These are phyloP conservation scores for Rattus rattus DNA, from an alignment of 2,113 vertebrate species.

Conservation along the genomic window DNA sequence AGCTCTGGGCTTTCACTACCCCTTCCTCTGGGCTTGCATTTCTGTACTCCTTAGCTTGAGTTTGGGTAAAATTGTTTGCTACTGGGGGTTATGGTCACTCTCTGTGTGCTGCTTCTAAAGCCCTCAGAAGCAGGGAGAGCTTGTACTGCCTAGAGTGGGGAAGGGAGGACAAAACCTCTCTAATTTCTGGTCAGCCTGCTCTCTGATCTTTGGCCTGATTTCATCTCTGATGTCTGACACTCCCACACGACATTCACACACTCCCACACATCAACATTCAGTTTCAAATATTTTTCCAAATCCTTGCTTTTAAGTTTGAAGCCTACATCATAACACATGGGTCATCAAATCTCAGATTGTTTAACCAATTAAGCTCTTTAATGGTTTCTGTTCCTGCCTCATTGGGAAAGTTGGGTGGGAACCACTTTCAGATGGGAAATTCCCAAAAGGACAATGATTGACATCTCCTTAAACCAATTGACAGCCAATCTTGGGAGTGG, in stretches of 20 bases:
- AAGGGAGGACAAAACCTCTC: background rate
- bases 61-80: background rate
- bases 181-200: background rate
- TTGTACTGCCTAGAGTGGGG: background rate
- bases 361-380: background rate
- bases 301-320: background rate
- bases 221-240: background rate
- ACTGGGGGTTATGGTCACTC: background rate
- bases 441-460: background rate
- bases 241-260: background rate
- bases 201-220: background rate
- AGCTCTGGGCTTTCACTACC: background rate
- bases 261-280: no score
- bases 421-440: background rate
- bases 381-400: fast-evolving
- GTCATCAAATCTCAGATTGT: background rate
- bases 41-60: background rate
- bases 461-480: background rate
- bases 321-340: background rate
- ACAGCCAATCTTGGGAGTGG: background rate
- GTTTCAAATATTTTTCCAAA: background rate
- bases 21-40: background rate
- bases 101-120: no score
- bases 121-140: no score
- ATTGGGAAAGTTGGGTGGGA: fast-evolving